These are phyloP conservation scores for Allacma fusca DNA, from an alignment of 2,888 invertebrate species.

Conservation along the genomic window DNA sequence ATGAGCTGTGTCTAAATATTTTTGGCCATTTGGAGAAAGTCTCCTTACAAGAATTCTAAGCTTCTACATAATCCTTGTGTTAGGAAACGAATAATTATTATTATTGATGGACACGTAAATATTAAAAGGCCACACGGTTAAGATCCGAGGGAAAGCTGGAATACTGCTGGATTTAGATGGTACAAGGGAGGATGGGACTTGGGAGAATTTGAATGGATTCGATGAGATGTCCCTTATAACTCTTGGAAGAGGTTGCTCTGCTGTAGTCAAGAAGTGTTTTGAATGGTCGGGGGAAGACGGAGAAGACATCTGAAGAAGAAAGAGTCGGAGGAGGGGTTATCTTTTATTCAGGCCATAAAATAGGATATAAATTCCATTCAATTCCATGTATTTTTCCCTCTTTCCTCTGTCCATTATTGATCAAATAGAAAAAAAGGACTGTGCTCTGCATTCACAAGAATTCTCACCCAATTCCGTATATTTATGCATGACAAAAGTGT, in stretches of 20 bases:
- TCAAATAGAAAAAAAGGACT: constrained; percentile 45
- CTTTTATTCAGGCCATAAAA: constrained; percentile 47
- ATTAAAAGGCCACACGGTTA: no score
- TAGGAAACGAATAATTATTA: no score
- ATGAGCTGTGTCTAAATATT: no score
- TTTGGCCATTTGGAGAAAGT: no score
- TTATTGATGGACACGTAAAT: no score
- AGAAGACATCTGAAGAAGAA: not conserved
- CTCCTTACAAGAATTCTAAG: no score
- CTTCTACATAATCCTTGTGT: no score
- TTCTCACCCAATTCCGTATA: not conserved
- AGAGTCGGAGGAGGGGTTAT: constrained; percentile 31
- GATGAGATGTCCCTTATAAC: not conserved
- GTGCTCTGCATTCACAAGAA: not conserved
- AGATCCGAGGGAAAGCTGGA: constrained; percentile 33
- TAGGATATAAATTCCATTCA: constrained; percentile 44
- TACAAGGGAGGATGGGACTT: constrained; percentile 40
- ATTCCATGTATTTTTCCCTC: constrained; percentile 30
- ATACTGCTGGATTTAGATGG: constrained; percentile 47
- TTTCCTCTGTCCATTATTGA: constrained; percentile 40
- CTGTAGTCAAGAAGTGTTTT: not conserved
- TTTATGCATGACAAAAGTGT: constrained; percentile 24
- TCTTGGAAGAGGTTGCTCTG: not conserved
- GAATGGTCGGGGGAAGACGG: not conserved
- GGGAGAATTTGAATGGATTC: constrained; percentile 39